Percentiles rank a stretch among this genome's conserved stretches.
Evolutionary conservation across 2,113 vertebrate genomes (phyloP).

Genomic region (Hucho hucho): DNA sequence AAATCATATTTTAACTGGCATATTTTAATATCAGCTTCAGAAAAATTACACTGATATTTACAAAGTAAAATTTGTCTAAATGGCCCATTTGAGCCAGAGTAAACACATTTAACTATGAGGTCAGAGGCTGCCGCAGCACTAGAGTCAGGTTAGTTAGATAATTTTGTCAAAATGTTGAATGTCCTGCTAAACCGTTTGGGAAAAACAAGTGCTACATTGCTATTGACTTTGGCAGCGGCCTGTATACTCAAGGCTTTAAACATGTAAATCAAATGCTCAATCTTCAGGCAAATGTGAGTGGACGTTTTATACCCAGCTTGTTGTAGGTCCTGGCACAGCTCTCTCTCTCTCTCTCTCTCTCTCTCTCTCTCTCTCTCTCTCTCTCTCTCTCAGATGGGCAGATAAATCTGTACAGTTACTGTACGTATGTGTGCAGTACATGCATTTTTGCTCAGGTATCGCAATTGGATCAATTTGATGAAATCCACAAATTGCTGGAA

Average conservation of each 20-base stretch:
- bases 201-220: slow-evolving; percentile 80
- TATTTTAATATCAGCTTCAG: slow-evolving; percentile 74
- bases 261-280: slow-evolving; percentile 80
- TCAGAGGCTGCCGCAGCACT: slow-evolving; percentile 88
- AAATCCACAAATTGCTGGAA: slow-evolving; percentile 61
- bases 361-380: slow-evolving; percentile 11
- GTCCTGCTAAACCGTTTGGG: slow-evolving; percentile 86
- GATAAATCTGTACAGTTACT: slow-evolving; percentile 42
- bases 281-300: slow-evolving; percentile 76
- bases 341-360: slow-evolving; percentile 10
- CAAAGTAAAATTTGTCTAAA: slow-evolving; percentile 74
- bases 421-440: not conserved
- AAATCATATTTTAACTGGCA: slow-evolving; percentile 70
- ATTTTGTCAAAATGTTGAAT: slow-evolving; percentile 96
- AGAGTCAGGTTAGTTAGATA: slow-evolving; percentile 88
- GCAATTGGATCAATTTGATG: slow-evolving; percentile 62
- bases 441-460: slow-evolving; percentile 42
- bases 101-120: slow-evolving; percentile 96
- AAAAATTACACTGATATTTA: slow-evolving; percentile 74
- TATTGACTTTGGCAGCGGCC: slow-evolving; percentile 90
- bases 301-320: slow-evolving; percentile 72
- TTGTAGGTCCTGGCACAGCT: slow-evolving; percentile 64
- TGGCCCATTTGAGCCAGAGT: slow-evolving; percentile 81
- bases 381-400: slow-evolving; percentile 34
- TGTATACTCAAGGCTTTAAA: slow-evolving; percentile 73